Percentiles rank a stretch among this genome's conserved stretches.
phyloP scores from a whole-genome alignment of 30 jellyfish, hydroid and myxozoan species.

The Cassiopea andromeda region DNA sequence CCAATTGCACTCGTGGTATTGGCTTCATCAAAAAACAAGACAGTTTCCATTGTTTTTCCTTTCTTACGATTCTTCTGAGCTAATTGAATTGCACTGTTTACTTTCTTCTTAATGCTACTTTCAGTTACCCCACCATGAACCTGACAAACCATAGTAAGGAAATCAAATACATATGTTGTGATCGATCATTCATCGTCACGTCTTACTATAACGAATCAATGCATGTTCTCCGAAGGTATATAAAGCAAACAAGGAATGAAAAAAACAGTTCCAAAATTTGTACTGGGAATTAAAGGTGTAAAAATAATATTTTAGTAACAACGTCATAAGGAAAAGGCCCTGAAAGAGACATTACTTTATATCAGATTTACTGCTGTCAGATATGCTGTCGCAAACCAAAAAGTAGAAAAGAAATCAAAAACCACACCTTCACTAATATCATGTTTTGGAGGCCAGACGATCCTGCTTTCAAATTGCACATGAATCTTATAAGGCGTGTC shows the following conservation, averaged over 20 bases:
- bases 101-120: constrained; percentile 38
- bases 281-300: too few species aligned
- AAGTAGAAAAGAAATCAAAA: neutral
- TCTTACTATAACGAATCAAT: too few species aligned
- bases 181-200: too few species aligned
- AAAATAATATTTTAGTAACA: too few species aligned
- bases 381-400: too few species aligned
- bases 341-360: too few species aligned
- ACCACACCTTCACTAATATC: constrained; percentile 68
- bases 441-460: constrained; percentile 41
- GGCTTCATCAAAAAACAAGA: constrained; percentile 70
- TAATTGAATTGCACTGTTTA: constrained; percentile 48
- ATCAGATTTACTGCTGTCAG: too few species aligned
- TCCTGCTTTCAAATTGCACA: constrained; percentile 82
- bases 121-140: constrained; percentile 83
- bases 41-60: constrained; percentile 25
- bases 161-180: too few species aligned
- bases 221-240: too few species aligned
- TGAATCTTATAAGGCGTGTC: constrained; percentile 63
- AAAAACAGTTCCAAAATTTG: too few species aligned
- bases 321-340: too few species aligned
- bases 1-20: constrained; percentile 81
- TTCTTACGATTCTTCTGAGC: constrained; percentile 42
- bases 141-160: constrained; percentile 14
- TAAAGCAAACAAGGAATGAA: too few species aligned